A percentile compares a stretch with the other conserved stretches of the same genome.
Conservation (phyloP, 2,888 invertebrate species). For the Latheticus oryzae region DNA sequence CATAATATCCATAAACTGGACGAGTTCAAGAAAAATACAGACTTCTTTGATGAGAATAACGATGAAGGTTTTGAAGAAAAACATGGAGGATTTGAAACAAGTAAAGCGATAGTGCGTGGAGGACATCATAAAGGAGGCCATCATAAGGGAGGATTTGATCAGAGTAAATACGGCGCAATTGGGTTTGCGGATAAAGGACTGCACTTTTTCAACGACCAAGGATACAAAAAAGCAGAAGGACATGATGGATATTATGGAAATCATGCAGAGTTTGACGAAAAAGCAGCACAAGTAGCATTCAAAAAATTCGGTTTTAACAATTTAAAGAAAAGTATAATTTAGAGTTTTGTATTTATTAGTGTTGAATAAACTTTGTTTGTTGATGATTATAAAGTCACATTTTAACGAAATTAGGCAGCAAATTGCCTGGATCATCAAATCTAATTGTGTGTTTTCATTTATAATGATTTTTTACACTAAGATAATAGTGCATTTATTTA, state of each 20-base stretch:
- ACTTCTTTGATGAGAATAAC: constrained; percentile 84
- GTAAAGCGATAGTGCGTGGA: constrained; percentile 59
- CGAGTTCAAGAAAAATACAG: constrained; percentile 84
- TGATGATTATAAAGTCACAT: too few relatives aligned
- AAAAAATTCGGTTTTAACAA: constrained; percentile 35
- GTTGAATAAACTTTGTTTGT: too few relatives aligned
- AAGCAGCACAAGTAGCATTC: constrained; percentile 34
- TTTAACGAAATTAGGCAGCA: too few relatives aligned
- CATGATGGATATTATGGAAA: constrained; percentile 24
- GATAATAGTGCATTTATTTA: too few relatives aligned
- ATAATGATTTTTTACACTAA: too few relatives aligned
- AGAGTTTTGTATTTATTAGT: too few relatives aligned
- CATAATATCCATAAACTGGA: constrained; percentile 84
- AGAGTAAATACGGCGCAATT: constrained; percentile 73
- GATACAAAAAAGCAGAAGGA: constrained; percentile 76
- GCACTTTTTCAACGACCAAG: constrained; percentile 78
- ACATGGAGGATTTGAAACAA: constrained; percentile 76
- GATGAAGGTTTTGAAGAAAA: constrained; percentile 81
- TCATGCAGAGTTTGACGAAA: constrained; percentile 21
- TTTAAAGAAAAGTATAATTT: neutral
- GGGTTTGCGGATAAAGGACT: constrained; percentile 70
- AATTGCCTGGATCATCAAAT: too few relatives aligned
- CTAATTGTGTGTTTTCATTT: too few relatives aligned
- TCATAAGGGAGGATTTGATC: constrained; percentile 39
- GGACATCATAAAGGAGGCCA: constrained; percentile 72